Base-by-base conservation (phyloP, 2,797 vertebrate genomes). In the Pseudochirops corinnae region DNA sequence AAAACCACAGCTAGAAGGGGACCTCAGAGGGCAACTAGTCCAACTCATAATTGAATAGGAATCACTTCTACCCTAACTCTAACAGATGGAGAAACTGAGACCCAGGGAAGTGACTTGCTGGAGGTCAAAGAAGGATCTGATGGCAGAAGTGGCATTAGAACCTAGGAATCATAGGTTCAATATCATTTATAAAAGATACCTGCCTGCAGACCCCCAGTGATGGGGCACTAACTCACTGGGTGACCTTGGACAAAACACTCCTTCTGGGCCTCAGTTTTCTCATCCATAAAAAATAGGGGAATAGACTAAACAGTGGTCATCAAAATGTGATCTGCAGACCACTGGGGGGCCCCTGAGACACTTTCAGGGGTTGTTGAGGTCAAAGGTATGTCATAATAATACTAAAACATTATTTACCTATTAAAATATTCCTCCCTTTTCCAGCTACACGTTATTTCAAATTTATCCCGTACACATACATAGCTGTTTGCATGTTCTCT, bases 71-170 rank as follows among this genome's bases (percentile, higher is more conserved):
- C 16, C n/a, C 39, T 39, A 74, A 21, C 39, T 2, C 39, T 82
- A 82, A 24, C n/a, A 82, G 7, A 46, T 46, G 21, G 74, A 82
- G 39, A 82, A 82, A 82, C 18, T 46, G 67, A 46, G 39, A 24
- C 74, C 39, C 21, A 82, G 39, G 21, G 2, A 82, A 46, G 74
- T 46, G 39, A 82, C 9, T 74, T 82, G 39, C 39, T 46, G 74
- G 24, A 74, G 31, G 4, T n/a, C 62, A 14, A 67, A n/a, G 4
- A 67, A n/a, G 13, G 11, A 52, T 46, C 9, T 91, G 46, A 39
- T 18, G 52, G n/a, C 31, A 14, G 58, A 67, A 1, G 0, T 24
- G 6, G 74, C 11, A 0, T 2, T 1, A 7, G n/a, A 57, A 57
- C 91, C 53, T 62, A 67, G 62, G 62, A 67, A 67, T 67, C 62